A percentile compares a stretch with the other conserved stretches of the same genome.
Conservation (phyloP, 1,140 invertebrate genomes). For the Pogonus chalceus region DNA sequence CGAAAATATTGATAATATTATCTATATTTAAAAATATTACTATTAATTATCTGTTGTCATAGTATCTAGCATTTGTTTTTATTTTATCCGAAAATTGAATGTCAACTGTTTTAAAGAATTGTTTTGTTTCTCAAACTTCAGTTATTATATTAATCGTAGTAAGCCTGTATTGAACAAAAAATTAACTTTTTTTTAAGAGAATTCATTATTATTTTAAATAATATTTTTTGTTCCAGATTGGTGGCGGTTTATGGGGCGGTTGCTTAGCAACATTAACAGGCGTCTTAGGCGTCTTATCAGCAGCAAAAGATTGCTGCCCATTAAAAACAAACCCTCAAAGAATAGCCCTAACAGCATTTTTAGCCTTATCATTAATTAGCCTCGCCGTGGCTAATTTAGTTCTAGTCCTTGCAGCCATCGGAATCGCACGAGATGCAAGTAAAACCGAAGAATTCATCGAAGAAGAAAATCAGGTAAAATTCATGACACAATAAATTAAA, state of each 20-base stretch:
- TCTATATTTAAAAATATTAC: no score
- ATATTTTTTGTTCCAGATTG: slow-evolving; percentile 30
- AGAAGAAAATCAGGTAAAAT: not conserved
- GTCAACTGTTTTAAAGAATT: no score
- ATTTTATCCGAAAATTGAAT: no score
- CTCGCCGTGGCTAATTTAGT: slow-evolving; percentile 48
- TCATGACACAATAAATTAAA: no score
- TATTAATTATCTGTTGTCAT: no score
- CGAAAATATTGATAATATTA: no score
- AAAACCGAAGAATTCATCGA: slow-evolving; percentile 5
- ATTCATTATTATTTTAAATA: no score
- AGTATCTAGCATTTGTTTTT: no score
- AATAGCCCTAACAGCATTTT: slow-evolving; percentile 42
- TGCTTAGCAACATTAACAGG: slow-evolving; percentile 44
- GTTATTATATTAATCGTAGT: no score
- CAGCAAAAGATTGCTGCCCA: slow-evolving; percentile 46
- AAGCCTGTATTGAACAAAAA: no score
- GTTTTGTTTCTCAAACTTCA: no score
- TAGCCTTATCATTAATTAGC: slow-evolving; percentile 44
- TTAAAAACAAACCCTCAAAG: slow-evolving; percentile 33
- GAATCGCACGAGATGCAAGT: slow-evolving; percentile 42
- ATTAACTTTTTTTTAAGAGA: no score
- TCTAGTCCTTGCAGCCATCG: slow-evolving; percentile 46
- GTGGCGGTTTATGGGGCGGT: slow-evolving; percentile 50
- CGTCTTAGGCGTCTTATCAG: slow-evolving; percentile 43